phyloP scores from a whole-genome alignment of 2,888 invertebrate species.

The Nemoura dubitans region DNA sequence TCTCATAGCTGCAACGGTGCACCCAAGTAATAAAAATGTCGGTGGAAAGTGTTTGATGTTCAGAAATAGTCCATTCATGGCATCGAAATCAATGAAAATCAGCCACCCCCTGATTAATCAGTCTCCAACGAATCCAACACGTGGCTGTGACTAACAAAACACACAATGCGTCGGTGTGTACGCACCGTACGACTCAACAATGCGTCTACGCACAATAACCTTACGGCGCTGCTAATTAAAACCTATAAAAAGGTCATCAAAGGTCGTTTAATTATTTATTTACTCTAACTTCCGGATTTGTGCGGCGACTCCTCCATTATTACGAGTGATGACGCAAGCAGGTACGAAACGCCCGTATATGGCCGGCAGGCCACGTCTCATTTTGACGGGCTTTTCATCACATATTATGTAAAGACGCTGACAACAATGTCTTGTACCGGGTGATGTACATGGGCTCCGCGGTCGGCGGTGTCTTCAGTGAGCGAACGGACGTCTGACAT shows the following conservation, averaged over 20 bases:
- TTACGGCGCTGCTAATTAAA: not conserved
- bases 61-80: not conserved
- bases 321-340: not conserved
- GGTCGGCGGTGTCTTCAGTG: not conserved
- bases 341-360: slow-evolving; percentile 12
- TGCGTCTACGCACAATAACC: not conserved
- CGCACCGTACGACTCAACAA: not conserved
- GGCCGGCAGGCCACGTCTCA: not conserved
- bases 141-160: not conserved
- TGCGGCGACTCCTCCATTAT: not conserved
- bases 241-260: not conserved
- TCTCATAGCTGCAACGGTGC: no score
- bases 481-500: not conserved
- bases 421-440: not conserved
- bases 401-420: not conserved
- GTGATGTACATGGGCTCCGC: not conserved
- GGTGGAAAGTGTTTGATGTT: not conserved
- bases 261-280: slow-evolving; percentile 12
- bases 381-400: not conserved
- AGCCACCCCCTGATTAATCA: not conserved
- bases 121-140: not conserved
- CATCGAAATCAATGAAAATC: not conserved
- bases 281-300: slow-evolving; percentile 5
- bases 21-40: no score
- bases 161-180: not conserved